These are phyloP conservation scores for Meteorus colon DNA, from an alignment of 2,888 invertebrate genomes.

Conservation along the genomic window DNA sequence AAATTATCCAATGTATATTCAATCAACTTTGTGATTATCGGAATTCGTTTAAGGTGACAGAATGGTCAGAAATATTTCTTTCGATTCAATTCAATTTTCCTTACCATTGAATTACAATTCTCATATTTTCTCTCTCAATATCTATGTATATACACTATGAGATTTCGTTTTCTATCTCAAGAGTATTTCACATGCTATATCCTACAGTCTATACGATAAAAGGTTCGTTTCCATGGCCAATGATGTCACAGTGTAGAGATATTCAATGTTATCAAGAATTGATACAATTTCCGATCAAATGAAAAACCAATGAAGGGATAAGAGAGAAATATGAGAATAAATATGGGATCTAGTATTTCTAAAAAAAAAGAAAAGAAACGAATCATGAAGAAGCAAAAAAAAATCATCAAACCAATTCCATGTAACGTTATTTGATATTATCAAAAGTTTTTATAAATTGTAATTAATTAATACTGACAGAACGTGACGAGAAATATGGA, in stretches of 20 bases:
- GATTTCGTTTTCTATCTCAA: conserved; percentile 7
- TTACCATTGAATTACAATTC: conserved; percentile 4
- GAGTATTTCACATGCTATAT: background rate
- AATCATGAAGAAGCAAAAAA: background rate
- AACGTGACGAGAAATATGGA: background rate
- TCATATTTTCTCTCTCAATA: background rate
- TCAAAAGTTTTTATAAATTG: background rate
- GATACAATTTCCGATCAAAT: conserved; percentile 6
- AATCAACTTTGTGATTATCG: background rate
- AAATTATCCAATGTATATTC: background rate
- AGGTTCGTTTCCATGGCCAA: background rate
- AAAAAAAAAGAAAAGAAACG: background rate
- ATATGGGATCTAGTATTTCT: background rate
- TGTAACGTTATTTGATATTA: background rate
- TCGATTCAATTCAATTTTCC: background rate
- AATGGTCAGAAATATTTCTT: background rate
- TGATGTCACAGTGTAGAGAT: background rate
- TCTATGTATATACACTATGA: background rate
- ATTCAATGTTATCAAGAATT: background rate
- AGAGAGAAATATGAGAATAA: background rate
- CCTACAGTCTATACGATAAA: background rate
- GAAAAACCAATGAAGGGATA: background rate
- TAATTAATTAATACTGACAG: background rate
- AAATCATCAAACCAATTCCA: background rate
- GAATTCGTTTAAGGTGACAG: conserved; percentile 1